Conservation (phyloP, 2,797 vertebrate species). For the Trachops cirrhosus region DNA sequence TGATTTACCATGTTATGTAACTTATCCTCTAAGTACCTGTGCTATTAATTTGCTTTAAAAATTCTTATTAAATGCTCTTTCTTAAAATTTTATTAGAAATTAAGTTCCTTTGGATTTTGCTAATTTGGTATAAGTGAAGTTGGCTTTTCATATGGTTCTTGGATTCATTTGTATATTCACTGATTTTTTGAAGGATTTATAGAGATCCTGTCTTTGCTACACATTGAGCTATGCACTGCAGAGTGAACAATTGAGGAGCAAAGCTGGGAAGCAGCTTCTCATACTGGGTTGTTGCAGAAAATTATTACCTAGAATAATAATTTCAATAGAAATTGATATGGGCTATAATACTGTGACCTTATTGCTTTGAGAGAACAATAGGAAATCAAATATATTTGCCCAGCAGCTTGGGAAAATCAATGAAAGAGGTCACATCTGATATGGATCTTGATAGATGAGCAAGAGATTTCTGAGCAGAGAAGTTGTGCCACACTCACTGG, state of each 20-base stretch:
- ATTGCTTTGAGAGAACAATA: neutral
- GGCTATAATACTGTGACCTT: too few relatives aligned
- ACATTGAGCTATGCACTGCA: accelerated
- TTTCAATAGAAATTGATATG: neutral
- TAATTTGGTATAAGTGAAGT: neutral
- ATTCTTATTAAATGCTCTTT: neutral
- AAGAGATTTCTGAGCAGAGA: neutral
- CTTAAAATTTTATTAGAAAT: neutral
- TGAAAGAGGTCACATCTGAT: neutral
- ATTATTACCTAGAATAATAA: neutral
- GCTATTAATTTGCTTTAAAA: neutral
- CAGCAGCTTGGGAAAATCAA: neutral
- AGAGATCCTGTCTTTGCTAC: neutral
- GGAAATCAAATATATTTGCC: neutral
- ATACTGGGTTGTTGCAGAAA: neutral
- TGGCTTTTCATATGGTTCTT: neutral
- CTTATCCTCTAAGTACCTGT: neutral
- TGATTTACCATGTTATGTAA: neutral
- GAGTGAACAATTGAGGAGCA: neutral
- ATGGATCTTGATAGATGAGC: neutral
- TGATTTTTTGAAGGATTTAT: neutral
- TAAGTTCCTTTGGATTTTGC: neutral
- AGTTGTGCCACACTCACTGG: neutral
- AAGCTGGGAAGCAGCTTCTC: neutral
- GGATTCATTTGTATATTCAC: neutral